Base-by-base conservation (phyloP, 64 coral and sea anemone genomes). In the Platygyra sinensis region DNA sequence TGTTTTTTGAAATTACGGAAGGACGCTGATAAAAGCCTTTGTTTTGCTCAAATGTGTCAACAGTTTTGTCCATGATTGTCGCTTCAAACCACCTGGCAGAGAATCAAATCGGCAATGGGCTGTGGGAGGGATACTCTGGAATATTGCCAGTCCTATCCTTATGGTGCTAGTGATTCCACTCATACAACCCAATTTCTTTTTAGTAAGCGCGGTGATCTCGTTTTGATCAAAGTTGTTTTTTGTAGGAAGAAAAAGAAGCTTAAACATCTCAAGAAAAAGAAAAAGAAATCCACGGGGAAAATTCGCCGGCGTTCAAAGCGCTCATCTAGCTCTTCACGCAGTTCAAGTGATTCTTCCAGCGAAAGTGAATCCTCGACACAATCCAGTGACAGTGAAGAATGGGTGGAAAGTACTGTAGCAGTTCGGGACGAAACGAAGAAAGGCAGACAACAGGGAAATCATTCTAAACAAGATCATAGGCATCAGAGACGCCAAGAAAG, bases 301-400 rank as follows among this genome's bases (percentile, higher is more conserved):
- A 31, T 50, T 71, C 36, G 81, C 19, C 63, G 18, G 13, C 62
- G 39, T 29, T 71, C 81, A 28, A 67, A 72, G 36, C 22, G 31
- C 33, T 51, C 38, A n/a, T 85, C 81, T 8, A 67, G 13, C 15
- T 85, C 81, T 72, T 85, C 81, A 51, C 31, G 18, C 13, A 85
- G 81, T 71, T 85, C 81, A 4, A 71, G 39, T 28, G 62, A 72
- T 17, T 85, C 81, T 71, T 85, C 62, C 12, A n/a, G 36, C 24
- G 81, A 52, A 85, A 49, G 38, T 29, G 81, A 85, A 51, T 63
- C 36, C 39, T 85, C 81, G 7, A 72, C 6, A 67, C 62, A 72
- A 14, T 85, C 81, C 0, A 72, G 62, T 51, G 62, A 71, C 62
- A 85, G 60, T 25, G 81, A 85, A 16, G 81, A 85, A 72, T 85